Percentiles rank a stretch among this genome's conserved stretches.
Evolutionary conservation across 2,797 vertebrate genomes (phyloP).

Genomic region (Epinephelus malabaricus): DNA sequence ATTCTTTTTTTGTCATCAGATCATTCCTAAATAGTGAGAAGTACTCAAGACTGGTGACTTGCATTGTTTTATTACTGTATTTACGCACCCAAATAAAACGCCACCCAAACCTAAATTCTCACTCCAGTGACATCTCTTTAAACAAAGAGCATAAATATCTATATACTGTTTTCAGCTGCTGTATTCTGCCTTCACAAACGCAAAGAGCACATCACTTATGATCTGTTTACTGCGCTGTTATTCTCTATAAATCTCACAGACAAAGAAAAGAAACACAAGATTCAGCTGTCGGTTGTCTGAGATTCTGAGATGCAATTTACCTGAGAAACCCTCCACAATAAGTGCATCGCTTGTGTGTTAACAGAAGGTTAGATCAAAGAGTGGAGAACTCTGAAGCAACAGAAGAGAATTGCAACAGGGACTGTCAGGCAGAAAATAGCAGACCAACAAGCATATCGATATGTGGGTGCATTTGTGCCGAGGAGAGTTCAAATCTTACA

Average conservation of each 20-base stretch:
- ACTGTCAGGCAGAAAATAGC: slow-evolving; percentile 40
- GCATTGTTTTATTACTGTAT: slow-evolving; percentile 17
- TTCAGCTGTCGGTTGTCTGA: slow-evolving; percentile 5
- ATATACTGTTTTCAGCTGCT: not conserved
- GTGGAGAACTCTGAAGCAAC: slow-evolving; percentile 53
- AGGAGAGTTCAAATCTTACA: slow-evolving; percentile 22
- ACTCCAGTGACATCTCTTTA: not conserved
- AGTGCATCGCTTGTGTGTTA: slow-evolving; percentile 39
- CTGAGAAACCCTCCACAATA: slow-evolving; percentile 6
- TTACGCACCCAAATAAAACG: slow-evolving; percentile 12
- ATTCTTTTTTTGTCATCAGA: slow-evolving; percentile 50
- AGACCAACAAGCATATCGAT: slow-evolving; percentile 27
- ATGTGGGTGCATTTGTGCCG: slow-evolving; percentile 44
- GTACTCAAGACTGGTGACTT: slow-evolving; percentile 15
- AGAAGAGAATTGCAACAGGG: slow-evolving; percentile 34
- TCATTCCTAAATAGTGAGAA: slow-evolving; percentile 46
- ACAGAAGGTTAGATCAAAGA: slow-evolving; percentile 55
- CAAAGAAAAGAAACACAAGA: slow-evolving; percentile 10
- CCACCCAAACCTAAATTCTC: not conserved
- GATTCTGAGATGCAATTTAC: slow-evolving; percentile 16
- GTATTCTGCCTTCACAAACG: not conserved
- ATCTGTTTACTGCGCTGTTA: slow-evolving; percentile 9
- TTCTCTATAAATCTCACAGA: slow-evolving; percentile 1
- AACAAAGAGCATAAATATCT: not conserved
- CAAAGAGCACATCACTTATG: not conserved